A percentile compares a stretch with the other conserved stretches of the same genome.
Conservation (phyloP, 2,888 invertebrate species). For the Meiosimyza decipiens region DNA sequence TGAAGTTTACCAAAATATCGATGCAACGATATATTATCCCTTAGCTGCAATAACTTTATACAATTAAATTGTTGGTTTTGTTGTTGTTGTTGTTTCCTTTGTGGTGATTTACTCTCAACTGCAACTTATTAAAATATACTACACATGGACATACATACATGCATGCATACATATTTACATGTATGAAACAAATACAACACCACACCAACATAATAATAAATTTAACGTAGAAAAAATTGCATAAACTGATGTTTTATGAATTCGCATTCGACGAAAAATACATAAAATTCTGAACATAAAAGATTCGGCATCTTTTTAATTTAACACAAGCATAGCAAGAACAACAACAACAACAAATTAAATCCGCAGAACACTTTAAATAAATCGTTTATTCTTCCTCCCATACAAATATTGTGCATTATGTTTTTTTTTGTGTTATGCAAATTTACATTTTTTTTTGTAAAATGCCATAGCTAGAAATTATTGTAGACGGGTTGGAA, state of each 20-base stretch:
- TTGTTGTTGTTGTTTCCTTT: conserved; percentile 27
- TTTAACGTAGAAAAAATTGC: neutral
- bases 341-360: conserved; percentile 45
- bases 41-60: too few relatives aligned
- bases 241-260: conserved; percentile 37
- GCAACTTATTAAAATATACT: conserved; percentile 47
- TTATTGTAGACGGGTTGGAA: too few relatives aligned
- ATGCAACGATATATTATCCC: too few relatives aligned
- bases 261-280: conserved; percentile 50
- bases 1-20: too few relatives aligned
- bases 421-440: conserved; percentile 11
- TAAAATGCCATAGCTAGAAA: too few relatives aligned
- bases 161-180: too few relatives aligned
- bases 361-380: conserved; percentile 48
- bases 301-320: conserved; percentile 49
- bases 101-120: conserved; percentile 40
- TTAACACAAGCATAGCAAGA: conserved; percentile 32
- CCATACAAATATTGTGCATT: conserved; percentile 4
- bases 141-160: too few relatives aligned
- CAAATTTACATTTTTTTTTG: conserved; percentile 17
- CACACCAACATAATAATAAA: neutral
- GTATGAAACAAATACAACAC: neutral
- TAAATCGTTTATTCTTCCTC: conserved; percentile 48
- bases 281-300: conserved; percentile 50
- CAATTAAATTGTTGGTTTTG: neutral